phyloP scores from a whole-genome alignment of 2,888 invertebrate species.

The Hoplodrina ambigua region DNA sequence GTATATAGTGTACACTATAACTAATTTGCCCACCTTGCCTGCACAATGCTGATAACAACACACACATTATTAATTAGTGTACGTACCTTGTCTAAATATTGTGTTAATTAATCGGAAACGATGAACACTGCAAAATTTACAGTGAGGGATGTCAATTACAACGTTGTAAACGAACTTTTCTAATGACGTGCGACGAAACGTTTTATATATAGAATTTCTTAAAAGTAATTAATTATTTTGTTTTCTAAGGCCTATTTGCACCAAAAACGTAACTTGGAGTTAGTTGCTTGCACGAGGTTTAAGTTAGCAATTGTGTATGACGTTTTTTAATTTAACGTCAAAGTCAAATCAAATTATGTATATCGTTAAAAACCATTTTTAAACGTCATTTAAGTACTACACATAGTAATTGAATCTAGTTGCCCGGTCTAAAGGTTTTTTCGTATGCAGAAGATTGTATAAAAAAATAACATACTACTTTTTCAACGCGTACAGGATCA shows the following conservation, averaged over 20 bases:
- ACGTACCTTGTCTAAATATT: neutral
- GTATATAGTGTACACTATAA: neutral
- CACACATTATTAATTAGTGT: slow-evolving; percentile 33
- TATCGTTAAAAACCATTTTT: too few relatives aligned
- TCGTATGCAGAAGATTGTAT: too few relatives aligned
- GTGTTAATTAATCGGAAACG: slow-evolving; percentile 22
- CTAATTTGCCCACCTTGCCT: slow-evolving; percentile 11
- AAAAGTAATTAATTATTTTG: slow-evolving; percentile 4
- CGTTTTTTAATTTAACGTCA: too few relatives aligned
- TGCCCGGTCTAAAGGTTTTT: too few relatives aligned
- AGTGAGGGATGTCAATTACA: slow-evolving; percentile 8
- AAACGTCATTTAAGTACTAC: too few relatives aligned
- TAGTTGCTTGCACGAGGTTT: too few relatives aligned
- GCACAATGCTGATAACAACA: slow-evolving; percentile 39
- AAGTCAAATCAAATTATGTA: too few relatives aligned
- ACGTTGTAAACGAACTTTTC: neutral
- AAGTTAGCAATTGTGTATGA: too few relatives aligned
- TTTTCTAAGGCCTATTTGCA: neutral
- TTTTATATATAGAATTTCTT: slow-evolving; percentile 18
- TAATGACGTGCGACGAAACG: neutral
- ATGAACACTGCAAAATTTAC: slow-evolving; percentile 12
- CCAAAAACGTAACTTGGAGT: too few relatives aligned
- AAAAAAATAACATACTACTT: too few relatives aligned
- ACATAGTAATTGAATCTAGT: too few relatives aligned
- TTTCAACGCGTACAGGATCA: too few relatives aligned